Evolutionary conservation across 2,113 vertebrate genomes (phyloP).

Genomic region (Melanostigma gelatinosum): DNA sequence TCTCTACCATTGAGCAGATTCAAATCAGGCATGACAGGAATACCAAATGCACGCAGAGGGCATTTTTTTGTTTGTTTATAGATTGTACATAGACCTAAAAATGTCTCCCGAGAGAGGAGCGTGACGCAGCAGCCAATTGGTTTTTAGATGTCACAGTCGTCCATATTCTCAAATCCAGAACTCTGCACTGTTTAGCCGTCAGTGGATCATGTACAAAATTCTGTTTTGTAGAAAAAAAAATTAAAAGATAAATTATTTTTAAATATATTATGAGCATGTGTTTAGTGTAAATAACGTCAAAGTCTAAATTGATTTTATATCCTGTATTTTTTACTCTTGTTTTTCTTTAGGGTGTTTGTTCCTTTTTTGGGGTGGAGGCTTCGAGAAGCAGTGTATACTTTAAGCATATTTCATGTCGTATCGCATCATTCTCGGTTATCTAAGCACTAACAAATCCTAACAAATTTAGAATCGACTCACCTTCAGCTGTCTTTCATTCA

Average conservation of each 20-base stretch:
- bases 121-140: constrained; percentile 52
- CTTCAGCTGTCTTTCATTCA: constrained; percentile 21
- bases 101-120: constrained; percentile 45
- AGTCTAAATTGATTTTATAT: constrained; percentile 83
- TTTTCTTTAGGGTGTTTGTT: constrained; percentile 71
- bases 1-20: constrained; percentile 61
- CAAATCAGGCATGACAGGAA: constrained; percentile 65
- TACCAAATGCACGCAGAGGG: constrained; percentile 61
- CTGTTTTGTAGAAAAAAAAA: constrained; percentile 80
- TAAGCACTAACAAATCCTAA: constrained; percentile 85
- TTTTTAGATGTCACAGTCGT: constrained; percentile 49
- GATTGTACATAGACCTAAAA: constrained; percentile 65
- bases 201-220: constrained; percentile 80
- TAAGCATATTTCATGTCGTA: constrained; percentile 63
- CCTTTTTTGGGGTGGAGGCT: constrained; percentile 77
- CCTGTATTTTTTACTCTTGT: constrained; percentile 77
- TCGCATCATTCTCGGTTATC: constrained; percentile 57
- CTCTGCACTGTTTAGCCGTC: constrained; percentile 72
- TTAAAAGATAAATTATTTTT: constrained; percentile 86
- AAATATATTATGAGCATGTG: constrained; percentile 84
- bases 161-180: constrained; percentile 67
- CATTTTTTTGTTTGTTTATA: constrained; percentile 72
- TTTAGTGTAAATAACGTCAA: constrained; percentile 85
- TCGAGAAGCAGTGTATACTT: constrained; percentile 72
- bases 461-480: constrained; percentile 58